A percentile compares a stretch with the other conserved stretches of the same genome.
Conservation (phyloP, 2,888 invertebrate species). For the Alcis repandata region DNA sequence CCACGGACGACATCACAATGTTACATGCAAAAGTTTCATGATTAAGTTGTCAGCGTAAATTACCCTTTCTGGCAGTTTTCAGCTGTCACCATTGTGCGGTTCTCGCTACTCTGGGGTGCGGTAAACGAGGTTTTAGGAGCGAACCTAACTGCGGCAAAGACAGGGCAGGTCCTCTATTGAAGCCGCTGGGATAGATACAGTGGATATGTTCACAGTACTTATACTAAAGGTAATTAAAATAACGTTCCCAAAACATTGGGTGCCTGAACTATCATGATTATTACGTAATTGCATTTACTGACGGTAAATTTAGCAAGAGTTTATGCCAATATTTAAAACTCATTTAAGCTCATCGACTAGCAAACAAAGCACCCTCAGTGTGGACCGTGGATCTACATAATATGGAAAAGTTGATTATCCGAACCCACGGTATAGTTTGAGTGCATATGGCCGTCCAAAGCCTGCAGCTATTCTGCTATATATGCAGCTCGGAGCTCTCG, state of each 20-base stretch:
- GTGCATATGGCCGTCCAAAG: neutral
- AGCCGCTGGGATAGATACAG: neutral
- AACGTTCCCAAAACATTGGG: too few relatives aligned
- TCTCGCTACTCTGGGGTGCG: neutral
- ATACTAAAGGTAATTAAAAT: too few relatives aligned
- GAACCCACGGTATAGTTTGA: neutral
- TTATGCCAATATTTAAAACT: too few relatives aligned
- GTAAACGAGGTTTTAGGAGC: slow-evolving; percentile 1
- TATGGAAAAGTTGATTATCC: neutral
- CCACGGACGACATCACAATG: slow-evolving; percentile 2
- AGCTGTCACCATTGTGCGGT: slow-evolving; percentile 7
- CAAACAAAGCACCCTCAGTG: neutral
- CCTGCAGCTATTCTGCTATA: neutral
- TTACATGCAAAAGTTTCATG: slow-evolving; percentile 22
- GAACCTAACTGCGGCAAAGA: neutral
- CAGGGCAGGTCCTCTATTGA: neutral
- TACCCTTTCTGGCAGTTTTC: slow-evolving; percentile 7
- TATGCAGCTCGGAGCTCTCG: slow-evolving; percentile 2
- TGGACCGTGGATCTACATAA: neutral
- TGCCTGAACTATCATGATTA: too few relatives aligned
- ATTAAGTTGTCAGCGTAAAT: slow-evolving; percentile 16
- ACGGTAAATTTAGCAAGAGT: neutral
- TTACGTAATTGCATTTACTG: too few relatives aligned
- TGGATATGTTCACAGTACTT: too few relatives aligned
- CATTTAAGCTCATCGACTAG: neutral